A percentile compares a stretch with the other conserved stretches of the same genome.
Conservation (phyloP, 1,140 invertebrate species). For the Paralvinella palmiformis region DNA sequence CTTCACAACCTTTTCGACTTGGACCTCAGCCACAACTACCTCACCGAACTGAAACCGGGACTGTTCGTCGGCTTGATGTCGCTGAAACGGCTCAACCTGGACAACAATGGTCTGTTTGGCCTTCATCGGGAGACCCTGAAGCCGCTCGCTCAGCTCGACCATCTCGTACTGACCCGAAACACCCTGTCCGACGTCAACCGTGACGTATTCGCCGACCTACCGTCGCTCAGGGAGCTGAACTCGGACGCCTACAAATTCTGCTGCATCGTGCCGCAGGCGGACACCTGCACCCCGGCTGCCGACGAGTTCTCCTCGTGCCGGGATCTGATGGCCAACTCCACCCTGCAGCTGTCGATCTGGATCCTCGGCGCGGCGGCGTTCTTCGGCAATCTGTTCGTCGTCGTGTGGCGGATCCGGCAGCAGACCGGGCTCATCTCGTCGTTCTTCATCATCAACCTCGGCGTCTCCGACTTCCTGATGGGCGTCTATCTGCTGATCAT, state of each 20-base stretch:
- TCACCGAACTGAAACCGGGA: slow-evolving; percentile 1
- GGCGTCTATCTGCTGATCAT: slow-evolving; percentile 39
- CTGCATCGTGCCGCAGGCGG: background rate
- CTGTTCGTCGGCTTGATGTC: slow-evolving; percentile 7
- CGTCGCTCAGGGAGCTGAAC: background rate
- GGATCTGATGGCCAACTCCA: slow-evolving; percentile 57
- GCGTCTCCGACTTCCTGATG: slow-evolving; percentile 36
- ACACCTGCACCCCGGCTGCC: slow-evolving; percentile 22
- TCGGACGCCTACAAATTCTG: slow-evolving; percentile 13
- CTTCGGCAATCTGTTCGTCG: slow-evolving; percentile 60
- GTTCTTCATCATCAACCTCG: slow-evolving; percentile 29
- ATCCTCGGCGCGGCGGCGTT: slow-evolving; percentile 60
- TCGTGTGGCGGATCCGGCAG: slow-evolving; percentile 54
- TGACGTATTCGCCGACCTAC: background rate
- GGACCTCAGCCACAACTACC: slow-evolving; percentile 13
- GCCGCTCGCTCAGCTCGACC: background rate
- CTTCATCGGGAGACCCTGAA: background rate
- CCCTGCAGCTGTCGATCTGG: slow-evolving; percentile 59
- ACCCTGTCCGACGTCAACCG: background rate
- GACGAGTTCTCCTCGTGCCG: slow-evolving; percentile 59
- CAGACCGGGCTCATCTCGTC: slow-evolving; percentile 31
- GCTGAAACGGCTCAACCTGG: slow-evolving; percentile 8
- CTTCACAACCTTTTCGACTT: slow-evolving; percentile 13
- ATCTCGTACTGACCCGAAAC: background rate
- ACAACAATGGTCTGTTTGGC: slow-evolving; percentile 1